Percentiles rank a stretch among this genome's conserved stretches.
Evolutionary conservation across 2,797 vertebrate species (phyloP).

Genomic region (Phoeniculus purpureus): DNA sequence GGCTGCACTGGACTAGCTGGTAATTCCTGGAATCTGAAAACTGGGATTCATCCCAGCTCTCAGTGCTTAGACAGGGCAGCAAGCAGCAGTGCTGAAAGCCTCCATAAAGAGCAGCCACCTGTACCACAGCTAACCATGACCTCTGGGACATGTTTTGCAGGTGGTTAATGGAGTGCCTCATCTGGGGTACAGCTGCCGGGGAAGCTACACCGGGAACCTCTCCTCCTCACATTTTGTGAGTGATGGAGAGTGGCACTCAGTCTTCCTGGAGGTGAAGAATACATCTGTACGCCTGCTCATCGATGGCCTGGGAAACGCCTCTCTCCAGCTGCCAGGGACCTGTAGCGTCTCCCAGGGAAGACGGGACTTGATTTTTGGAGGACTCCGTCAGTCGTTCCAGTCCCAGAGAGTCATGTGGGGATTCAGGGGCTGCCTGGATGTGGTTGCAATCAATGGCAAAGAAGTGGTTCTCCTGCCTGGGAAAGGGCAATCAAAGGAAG

Average conservation of each 20-base stretch:
- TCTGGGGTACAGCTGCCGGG: slow-evolving; percentile 84
- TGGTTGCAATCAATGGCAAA: slow-evolving; percentile 82
- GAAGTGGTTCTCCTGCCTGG: slow-evolving; percentile 66
- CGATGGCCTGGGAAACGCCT: slow-evolving; percentile 73
- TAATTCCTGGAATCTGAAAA: not conserved
- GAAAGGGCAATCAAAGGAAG: slow-evolving; percentile 39
- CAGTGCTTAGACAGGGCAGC: not conserved
- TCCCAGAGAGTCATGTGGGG: slow-evolving; percentile 53
- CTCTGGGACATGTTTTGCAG: slow-evolving; percentile 75
- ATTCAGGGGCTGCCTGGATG: slow-evolving; percentile 89
- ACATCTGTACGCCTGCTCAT: slow-evolving; percentile 78
- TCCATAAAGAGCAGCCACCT: not conserved
- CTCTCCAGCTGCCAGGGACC: slow-evolving; percentile 71
- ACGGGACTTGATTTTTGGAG: slow-evolving; percentile 83
- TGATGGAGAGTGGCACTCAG: slow-evolving; percentile 85
- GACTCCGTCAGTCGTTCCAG: slow-evolving; percentile 24
- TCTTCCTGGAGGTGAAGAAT: slow-evolving; percentile 86
- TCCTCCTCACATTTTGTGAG: slow-evolving; percentile 77
- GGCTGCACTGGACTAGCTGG: not conserved
- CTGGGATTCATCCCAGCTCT: not conserved
- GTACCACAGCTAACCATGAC: not conserved
- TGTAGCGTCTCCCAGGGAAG: slow-evolving; percentile 75
- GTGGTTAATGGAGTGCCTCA: slow-evolving; percentile 80
- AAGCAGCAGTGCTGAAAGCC: not conserved
- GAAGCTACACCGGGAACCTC: slow-evolving; percentile 64